Evolutionary conservation across 2,113 vertebrate species (phyloP), one percentile per base, ranked within the genome.

Genomic region (Oncorhynchus gorbuscha): DNA sequence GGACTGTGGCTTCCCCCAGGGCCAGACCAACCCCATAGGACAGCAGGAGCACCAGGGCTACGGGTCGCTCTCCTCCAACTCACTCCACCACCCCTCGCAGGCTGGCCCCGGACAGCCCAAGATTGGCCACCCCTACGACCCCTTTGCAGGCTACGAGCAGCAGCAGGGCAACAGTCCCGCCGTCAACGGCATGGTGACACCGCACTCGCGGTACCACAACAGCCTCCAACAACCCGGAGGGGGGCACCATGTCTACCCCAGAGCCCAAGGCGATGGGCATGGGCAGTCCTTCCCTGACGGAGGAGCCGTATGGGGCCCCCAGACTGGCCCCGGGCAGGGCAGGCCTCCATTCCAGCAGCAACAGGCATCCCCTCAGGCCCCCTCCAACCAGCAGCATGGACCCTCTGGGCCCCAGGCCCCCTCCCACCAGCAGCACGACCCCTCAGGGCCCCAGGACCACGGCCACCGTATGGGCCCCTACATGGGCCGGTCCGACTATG

Each of bases 111-210:
- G 93, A 81, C 97, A 98, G 90, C 93, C 96, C 61, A 99, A 99
- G 92, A 76, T 98, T 90, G 97, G 96, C 85, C 98, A 98, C 92
- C 96, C 97, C 88, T 99, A 97, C 45, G 97, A 99, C 89, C 95
- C 96, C 82, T 99, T 97, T 90, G 91, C 95, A 74, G 95, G 96
- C 70, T 99, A 97, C 0, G 98, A 99, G 76, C 97, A 95, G 76
- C 93, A 97, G 90, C 95, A 84, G 55, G 39, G 94, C 84, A 95
- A 86, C 51, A 93, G 95, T 84, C 95, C 97, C 26, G 97, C 35
- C 39, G 86, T 97, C 84, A 99, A 99, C 61, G 97, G 98, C 71
- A 95, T 99, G 72, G 93, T 95, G 0, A 95, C 95, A 82, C 95
- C 95, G 62, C 95, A 96, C 71, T 96, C 97, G 0, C 98, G 97